phyloP scores from a whole-genome alignment of 2,888 invertebrate genomes.

The Didymodactylos carnosus region DNA sequence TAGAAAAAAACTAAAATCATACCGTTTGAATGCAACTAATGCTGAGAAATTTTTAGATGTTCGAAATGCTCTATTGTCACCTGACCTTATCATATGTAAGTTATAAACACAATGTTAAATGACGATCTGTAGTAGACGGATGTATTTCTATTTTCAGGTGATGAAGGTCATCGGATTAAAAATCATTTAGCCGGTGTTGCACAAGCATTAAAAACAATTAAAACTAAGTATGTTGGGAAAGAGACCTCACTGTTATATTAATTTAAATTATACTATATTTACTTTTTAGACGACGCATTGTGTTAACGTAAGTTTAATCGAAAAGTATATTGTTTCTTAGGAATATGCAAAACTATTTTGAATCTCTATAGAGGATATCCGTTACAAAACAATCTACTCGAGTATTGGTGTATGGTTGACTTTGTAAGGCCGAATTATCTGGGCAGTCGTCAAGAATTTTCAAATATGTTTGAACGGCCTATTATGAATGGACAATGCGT shows the following conservation, averaged over 20 bases:
- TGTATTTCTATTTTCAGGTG: too few relatives aligned
- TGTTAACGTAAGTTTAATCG: slow-evolving; percentile 31
- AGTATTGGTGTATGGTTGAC: slow-evolving; percentile 95
- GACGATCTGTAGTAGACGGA: slow-evolving; percentile 19
- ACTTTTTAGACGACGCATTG: slow-evolving; percentile 32
- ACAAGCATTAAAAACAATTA: slow-evolving; percentile 74
- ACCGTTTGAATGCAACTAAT: background rate
- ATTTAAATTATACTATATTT: background rate
- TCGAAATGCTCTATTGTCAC: background rate
- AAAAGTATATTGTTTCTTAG: too few relatives aligned
- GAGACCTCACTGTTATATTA: too few relatives aligned
- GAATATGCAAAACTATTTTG: too few relatives aligned
- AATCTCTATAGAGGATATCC: slow-evolving; percentile 55
- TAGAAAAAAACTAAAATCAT: background rate
- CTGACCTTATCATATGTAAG: slow-evolving; percentile 25
- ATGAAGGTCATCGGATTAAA: slow-evolving; percentile 69
- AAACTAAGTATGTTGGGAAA: slow-evolving; percentile 49
- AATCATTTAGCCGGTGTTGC: slow-evolving; percentile 92
- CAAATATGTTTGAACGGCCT: slow-evolving; percentile 93
- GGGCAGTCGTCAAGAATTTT: slow-evolving; percentile 84
- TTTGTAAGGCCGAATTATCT: slow-evolving; percentile 91
- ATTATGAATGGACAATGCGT: slow-evolving; percentile 95
- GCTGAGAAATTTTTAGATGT: slow-evolving; percentile 37
- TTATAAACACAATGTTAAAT: slow-evolving; percentile 49
- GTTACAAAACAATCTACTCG: slow-evolving; percentile 69